Evolutionary conservation across 1,140 invertebrate species (phyloP).

Genomic region (Meloidogyne exigua): DNA sequence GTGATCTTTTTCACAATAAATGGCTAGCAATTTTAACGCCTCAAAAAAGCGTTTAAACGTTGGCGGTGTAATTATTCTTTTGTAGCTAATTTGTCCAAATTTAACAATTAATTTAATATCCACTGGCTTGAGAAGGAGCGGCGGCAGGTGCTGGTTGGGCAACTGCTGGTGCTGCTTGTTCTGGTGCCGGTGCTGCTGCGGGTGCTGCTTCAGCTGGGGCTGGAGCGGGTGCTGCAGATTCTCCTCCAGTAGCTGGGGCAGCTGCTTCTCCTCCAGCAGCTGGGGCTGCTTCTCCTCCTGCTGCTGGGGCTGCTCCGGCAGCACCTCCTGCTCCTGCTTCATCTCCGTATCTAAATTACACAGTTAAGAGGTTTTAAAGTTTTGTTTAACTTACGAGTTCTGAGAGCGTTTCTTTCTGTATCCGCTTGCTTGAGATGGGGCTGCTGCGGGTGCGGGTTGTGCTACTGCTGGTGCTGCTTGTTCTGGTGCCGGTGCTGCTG

Average conservation of each 20-base stretch:
- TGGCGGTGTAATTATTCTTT: not conserved
- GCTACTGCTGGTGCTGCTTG: not conserved
- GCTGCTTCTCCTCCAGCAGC: no score
- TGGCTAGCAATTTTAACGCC: not conserved
- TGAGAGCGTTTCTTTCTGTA: not conserved
- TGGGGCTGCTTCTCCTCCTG: no score
- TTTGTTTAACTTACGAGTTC: no score
- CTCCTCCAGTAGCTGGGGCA: no score
- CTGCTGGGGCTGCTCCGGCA: no score
- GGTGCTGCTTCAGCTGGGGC: conserved; percentile 12
- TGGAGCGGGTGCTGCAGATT: no score
- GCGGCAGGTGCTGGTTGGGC: conserved; percentile 9
- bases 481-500: conserved; percentile 7
- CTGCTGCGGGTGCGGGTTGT: conserved; percentile 6
- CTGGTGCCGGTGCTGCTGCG: conserved; percentile 10
- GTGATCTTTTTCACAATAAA: not conserved
- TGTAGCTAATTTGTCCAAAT: not conserved
- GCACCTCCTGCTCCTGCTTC: no score
- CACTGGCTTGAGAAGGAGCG: not conserved
- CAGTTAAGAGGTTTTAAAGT: no score
- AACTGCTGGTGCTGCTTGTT: conserved; percentile 5
- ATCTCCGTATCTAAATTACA: no score
- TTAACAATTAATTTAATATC: not conserved
- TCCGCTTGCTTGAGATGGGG: not conserved
- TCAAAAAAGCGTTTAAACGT: not conserved